Evolutionary conservation across 2,113 vertebrate species (phyloP), one percentile per base, ranked within the genome.

Genomic region (Syngnathoides biaculeatus): DNA sequence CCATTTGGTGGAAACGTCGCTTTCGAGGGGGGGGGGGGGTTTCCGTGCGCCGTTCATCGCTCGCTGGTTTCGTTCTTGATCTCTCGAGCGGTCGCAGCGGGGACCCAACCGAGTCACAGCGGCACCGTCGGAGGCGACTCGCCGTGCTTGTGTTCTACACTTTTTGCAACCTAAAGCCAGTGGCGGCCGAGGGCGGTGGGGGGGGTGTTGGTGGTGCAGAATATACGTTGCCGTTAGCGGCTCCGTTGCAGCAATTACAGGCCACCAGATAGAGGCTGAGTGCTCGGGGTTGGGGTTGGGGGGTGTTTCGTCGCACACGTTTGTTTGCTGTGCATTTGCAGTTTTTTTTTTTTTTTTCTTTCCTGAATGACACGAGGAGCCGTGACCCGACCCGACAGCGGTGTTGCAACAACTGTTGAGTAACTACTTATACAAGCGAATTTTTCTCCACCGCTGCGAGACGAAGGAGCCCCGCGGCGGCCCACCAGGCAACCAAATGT

Each of bases 161-260:
- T 74, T 80, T 69, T 74, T 88, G 90, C 91, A 91, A 90, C 83
- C 71, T 89, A 79, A 90, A 87, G 89, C 86, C 83, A 78, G 64
- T 83, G 75, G 73, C 79, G 73, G 78, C 79, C 70, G 83, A 62
- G 60, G 83, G 86, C 69, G 77, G 70, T 79, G 81, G 60, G 81
- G n/a, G n/a, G n/a, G n/a, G n/a, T n/a, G n/a, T n/a, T n/a, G n/a
- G n/a, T n/a, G n/a, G n/a, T n/a, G n/a, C n/a, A n/a, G 84, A 86
- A 82, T 86, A 87, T 68, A 69, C 80, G 80, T 88, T 88, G 87
- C 89, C 92, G 84, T 83, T 77, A 79, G 84, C 89, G 88, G 89
- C 85, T 85, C 55, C 64, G 68, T 86, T 68, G 24, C 71, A 77
- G 74, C 48, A 1, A 42, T 69, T 64, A 69, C 74, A 65, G 69